Base-by-base conservation (phyloP, 2,888 invertebrate genomes). In the Lasius platythorax region DNA sequence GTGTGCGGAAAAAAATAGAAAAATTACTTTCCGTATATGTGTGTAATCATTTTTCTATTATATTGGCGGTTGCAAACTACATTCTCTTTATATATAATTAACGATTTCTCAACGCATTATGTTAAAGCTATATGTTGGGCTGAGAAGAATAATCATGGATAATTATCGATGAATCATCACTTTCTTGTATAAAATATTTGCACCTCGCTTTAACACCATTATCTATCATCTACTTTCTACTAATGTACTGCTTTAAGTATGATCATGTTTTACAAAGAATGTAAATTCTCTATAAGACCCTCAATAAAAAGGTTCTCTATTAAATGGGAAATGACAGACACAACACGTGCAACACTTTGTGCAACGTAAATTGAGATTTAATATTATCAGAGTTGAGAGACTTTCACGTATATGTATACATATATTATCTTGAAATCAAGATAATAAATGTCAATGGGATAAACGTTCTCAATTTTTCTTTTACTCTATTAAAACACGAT, bases 171-270 rank as follows among this genome's bases (percentile, higher is more conserved):
- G 46, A 70, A 46, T 70, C 70, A 70, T 79, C 70, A 61, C 70
- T 79, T 79, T 79, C 61, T 70, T 70, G 37, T n/a, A 70, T 58
- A 43, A 61, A 46, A 79, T 63, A 61, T 63, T 50, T 61, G 6
- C 61, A 28, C 70, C 18, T 50, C 23, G 70, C 43, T 70, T 70
- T 43, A 56, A 53, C 40, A 28, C 40, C 11, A 78, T 68, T 79
- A 79, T 70, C 37, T 23, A 33, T 46, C 15, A 50, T 63, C 61
- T 46, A 61, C 61, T 70, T 79, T 70, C 70, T 63, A 61, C 68
- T 37, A 33, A 75, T 33, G 23, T 30, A 18, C 3, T 46, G 12
- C 18, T 56, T 76, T 58, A 58, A 9, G 46, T 33, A 11, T 9
- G 33, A 18, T 58, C 15, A 11, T 33, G 28, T 50, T 61, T 23